Conservation (phyloP, 2,888 invertebrate species). For the Nephrocerus scutellatus region DNA sequence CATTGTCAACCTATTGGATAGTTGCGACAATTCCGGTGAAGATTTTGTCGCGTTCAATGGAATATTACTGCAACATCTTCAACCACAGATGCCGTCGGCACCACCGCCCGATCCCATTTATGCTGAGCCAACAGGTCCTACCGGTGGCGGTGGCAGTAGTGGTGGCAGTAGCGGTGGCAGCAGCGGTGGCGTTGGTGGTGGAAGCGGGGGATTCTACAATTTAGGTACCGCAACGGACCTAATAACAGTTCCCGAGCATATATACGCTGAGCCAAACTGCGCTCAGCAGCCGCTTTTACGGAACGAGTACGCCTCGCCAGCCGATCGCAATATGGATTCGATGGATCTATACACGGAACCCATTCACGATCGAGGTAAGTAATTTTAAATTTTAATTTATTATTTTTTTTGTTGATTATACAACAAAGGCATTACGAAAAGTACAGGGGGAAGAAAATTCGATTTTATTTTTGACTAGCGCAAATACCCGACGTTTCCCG, state of each 20-base stretch:
- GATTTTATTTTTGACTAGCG: no score
- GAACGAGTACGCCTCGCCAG: conserved; percentile 38
- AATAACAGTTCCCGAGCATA: conserved; percentile 30
- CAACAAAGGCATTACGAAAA: not conserved
- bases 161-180: conserved; percentile 4
- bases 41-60: conserved; percentile 37
- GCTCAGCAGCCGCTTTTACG: conserved; percentile 36
- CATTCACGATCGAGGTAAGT: conserved; percentile 37
- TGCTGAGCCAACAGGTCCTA: conserved; percentile 30
- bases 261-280: conserved; percentile 40
- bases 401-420: conserved; percentile 5
- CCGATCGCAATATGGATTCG: conserved; percentile 30
- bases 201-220: no score
- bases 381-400: conserved; percentile 4
- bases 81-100: conserved; percentile 26
- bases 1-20: conserved; percentile 32
- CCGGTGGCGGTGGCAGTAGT: conserved; percentile 14
- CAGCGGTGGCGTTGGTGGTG: conserved; percentile 6
- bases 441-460: not conserved
- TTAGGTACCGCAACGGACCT: no score
- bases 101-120: conserved; percentile 33
- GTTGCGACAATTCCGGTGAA: conserved; percentile 29
- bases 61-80: conserved; percentile 34
- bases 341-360: conserved; percentile 40
- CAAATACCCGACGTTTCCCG: no score